Conservation (phyloP, 2,113 vertebrate species). For the Onychostruthus taczanowskii region DNA sequence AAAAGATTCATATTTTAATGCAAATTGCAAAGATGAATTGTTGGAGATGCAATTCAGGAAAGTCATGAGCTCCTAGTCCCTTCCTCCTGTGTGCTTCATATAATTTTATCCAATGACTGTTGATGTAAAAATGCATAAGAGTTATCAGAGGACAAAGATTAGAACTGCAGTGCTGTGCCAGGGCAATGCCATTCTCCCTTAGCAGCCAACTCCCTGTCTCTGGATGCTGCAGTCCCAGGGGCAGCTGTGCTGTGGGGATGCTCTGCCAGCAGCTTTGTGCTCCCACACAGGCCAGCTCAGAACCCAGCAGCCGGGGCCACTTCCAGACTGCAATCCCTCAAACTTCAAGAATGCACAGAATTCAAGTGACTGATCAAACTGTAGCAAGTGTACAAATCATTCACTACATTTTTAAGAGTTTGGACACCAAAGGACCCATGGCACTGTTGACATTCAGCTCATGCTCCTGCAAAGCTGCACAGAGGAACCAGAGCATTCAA, state of each 20-base stretch:
- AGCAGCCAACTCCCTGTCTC: background rate
- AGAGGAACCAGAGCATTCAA: background rate
- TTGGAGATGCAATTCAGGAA: background rate
- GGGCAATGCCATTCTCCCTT: background rate
- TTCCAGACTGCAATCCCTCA: background rate
- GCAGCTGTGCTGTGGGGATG: background rate
- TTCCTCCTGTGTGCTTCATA: background rate
- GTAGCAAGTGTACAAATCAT: background rate
- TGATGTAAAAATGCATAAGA: background rate
- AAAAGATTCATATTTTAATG: background rate
- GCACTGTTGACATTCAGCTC: background rate
- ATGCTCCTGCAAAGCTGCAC: background rate
- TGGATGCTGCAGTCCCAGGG: background rate
- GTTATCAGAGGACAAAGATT: background rate
- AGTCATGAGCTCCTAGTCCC: background rate
- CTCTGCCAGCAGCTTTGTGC: background rate
- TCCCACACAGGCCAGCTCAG: background rate
- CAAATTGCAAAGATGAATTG: background rate
- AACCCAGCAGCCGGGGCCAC: background rate
- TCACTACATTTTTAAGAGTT: background rate
- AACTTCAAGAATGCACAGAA: background rate
- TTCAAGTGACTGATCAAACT: background rate
- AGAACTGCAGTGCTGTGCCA: background rate
- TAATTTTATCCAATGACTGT: background rate
- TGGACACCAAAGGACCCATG: background rate